These are phyloP conservation scores for Morpho helenor DNA, from an alignment of 2,888 invertebrate genomes.

Conservation along the genomic window DNA sequence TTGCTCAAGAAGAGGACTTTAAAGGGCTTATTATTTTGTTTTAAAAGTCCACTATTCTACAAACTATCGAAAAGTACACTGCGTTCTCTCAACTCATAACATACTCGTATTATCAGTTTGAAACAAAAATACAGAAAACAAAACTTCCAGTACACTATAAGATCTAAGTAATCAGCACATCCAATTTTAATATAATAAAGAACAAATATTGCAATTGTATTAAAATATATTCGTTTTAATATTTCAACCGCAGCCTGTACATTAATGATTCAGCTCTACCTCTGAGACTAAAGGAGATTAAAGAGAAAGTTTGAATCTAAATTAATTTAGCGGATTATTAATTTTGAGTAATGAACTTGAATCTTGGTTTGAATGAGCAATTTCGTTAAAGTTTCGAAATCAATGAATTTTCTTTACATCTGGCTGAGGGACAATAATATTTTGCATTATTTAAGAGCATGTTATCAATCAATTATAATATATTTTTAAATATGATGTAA, in stretches of 20 bases:
- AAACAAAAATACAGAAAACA: too few species aligned
- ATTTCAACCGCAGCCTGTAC: slow-evolving; percentile 52
- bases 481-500: too few species aligned
- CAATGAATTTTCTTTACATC: slow-evolving; percentile 17
- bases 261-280: slow-evolving; percentile 40
- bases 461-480: too few species aligned
- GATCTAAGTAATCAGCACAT: too few species aligned
- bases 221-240: slow-evolving; percentile 27
- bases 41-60: too few species aligned
- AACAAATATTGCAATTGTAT: slow-evolving; percentile 2
- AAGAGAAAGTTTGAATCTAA: slow-evolving; percentile 60
- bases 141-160: too few species aligned
- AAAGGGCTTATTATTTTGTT: too few species aligned
- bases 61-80: too few species aligned
- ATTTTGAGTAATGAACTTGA: slow-evolving; percentile 69
- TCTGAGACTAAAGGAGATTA: slow-evolving; percentile 53
- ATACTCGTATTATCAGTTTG: too few species aligned
- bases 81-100: too few species aligned
- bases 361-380: slow-evolving; percentile 41
- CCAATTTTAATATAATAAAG: background rate
- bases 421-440: background rate
- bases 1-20: too few species aligned
- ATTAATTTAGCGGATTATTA: slow-evolving; percentile 75
- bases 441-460: too few species aligned
- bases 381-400: slow-evolving; percentile 29